Evolutionary conservation across 2,888 invertebrate species (phyloP).

Genomic region (Limnephilus lunatus): DNA sequence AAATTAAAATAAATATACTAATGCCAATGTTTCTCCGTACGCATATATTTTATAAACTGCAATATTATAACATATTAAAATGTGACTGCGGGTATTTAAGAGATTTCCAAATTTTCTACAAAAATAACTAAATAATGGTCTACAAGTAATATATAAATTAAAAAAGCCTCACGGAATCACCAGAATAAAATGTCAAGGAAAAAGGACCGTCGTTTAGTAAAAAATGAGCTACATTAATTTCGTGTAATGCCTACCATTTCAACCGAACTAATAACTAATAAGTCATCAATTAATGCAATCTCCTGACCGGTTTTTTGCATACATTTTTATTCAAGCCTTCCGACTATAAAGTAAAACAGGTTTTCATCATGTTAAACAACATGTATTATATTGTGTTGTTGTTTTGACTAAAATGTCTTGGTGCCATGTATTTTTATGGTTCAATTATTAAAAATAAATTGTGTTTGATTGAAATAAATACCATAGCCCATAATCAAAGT

Average conservation of each 20-base stretch:
- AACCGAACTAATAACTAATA: not conserved
- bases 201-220: not conserved
- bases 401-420: not conserved
- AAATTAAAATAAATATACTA: not conserved
- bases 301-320: constrained; percentile 4
- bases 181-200: constrained; percentile 35
- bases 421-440: not conserved
- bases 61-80: not conserved
- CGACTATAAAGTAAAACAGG: not conserved
- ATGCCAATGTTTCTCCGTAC: too few relatives aligned
- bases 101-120: not conserved
- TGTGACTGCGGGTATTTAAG: not conserved
- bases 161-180: not conserved
- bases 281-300: constrained; percentile 34
- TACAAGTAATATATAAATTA: not conserved
- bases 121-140: not conserved
- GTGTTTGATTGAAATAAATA: not conserved
- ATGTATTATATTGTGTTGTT: not conserved
- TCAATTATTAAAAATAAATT: not conserved
- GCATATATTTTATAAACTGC: not conserved
- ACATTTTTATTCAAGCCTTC: not conserved
- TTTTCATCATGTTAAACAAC: not conserved
- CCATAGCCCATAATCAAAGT: not conserved
- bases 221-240: constrained; percentile 17
- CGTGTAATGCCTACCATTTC: not conserved